Evolutionary conservation across 2,113 vertebrate genomes (phyloP).

Genomic region (Laticauda laticaudata): DNA sequence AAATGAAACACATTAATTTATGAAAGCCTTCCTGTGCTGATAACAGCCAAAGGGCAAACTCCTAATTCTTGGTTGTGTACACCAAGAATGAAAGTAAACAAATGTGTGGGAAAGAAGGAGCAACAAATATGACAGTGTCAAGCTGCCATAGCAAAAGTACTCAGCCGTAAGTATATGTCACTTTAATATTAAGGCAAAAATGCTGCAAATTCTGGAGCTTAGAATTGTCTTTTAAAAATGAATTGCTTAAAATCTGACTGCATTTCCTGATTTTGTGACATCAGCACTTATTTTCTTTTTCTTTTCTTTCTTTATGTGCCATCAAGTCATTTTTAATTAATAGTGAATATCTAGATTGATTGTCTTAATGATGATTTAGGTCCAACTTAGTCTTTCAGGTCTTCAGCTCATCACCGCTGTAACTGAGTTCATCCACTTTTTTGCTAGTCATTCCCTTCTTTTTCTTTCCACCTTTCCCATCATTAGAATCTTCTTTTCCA

Average conservation of each 20-base stretch:
- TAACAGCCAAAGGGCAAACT: constrained; percentile 2
- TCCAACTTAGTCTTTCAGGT: neutral
- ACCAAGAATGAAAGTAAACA: neutral
- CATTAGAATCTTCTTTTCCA: neutral
- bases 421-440: neutral
- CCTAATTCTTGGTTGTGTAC: neutral
- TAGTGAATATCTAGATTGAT: neutral
- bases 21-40: constrained; percentile 7
- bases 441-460: neutral
- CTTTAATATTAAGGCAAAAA: neutral
- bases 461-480: neutral
- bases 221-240: neutral
- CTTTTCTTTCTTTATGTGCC: no score
- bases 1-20: neutral
- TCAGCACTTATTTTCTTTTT: neutral
- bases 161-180: neutral
- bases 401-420: neutral
- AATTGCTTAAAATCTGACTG: neutral
- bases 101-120: constrained; percentile 10
- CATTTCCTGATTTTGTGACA: neutral
- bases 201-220: neutral
- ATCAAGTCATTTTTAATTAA: neutral
- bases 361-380: neutral
- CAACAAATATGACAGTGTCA: neutral
- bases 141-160: neutral